phyloP scores from a whole-genome alignment of 2,113 vertebrate species.

The Gallinago paraguaiae region DNA sequence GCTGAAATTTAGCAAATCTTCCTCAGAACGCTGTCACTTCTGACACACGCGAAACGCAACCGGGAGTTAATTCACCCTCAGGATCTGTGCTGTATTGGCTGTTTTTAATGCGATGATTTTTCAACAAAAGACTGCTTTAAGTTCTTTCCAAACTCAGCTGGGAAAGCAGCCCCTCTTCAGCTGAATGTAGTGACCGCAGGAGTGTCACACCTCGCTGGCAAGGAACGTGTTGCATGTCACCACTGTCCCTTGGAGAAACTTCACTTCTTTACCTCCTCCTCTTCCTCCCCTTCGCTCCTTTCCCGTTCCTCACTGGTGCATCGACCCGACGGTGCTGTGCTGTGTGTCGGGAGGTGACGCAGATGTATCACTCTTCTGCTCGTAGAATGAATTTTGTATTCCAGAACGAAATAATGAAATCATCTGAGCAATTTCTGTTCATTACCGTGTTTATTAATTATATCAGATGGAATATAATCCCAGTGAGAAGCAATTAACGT shows the following conservation, averaged over 20 bases:
- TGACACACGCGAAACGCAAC: conserved; percentile 56
- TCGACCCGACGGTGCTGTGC: conserved; percentile 69
- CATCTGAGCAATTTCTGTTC: conserved; percentile 55
- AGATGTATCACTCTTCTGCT: conserved; percentile 60
- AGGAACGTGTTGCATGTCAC: conserved; percentile 60
- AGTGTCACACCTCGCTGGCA: conserved; percentile 27
- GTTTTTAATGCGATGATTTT: conserved; percentile 50
- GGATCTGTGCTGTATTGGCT: conserved; percentile 55
- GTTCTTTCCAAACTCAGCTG: conserved; percentile 48
- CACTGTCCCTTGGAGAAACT: conserved; percentile 53
- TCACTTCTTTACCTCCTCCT: conserved; percentile 48
- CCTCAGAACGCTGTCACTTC: conserved; percentile 63
- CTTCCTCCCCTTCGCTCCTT: conserved; percentile 18
- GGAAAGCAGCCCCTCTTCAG: conserved; percentile 50
- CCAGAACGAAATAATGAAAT: conserved; percentile 61
- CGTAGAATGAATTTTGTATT: conserved; percentile 61
- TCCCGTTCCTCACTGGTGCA: conserved; percentile 23
- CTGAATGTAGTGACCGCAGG: conserved; percentile 50
- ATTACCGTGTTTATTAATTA: conserved; percentile 62
- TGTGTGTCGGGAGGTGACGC: conserved; percentile 70
- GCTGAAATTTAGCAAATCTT: conserved; percentile 51
- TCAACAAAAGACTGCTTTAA: conserved; percentile 59
- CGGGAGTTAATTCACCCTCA: conserved; percentile 61
- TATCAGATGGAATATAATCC: conserved; percentile 46
- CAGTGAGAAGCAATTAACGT: conserved; percentile 2